phyloP scores from a whole-genome alignment of 1,140 invertebrate genomes.

The Orius laevigatus region DNA sequence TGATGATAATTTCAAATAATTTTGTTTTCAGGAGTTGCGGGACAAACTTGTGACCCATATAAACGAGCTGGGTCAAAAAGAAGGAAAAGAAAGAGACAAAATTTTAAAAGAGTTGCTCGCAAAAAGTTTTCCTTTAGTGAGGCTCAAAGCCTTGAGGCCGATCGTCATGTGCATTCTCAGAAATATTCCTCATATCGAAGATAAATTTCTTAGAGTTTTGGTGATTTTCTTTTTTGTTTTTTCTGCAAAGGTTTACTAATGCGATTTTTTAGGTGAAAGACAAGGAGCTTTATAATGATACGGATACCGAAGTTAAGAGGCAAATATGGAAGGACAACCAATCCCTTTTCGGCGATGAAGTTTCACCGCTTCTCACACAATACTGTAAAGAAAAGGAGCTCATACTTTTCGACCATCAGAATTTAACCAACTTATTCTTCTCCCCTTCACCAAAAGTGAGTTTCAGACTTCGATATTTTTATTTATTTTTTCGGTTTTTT shows the following conservation, averaged over 20 bases:
- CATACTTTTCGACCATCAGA: slow-evolving; percentile 78
- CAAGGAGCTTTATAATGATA: slow-evolving; percentile 82
- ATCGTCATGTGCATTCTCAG: slow-evolving; percentile 89
- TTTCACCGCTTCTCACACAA: slow-evolving; percentile 80
- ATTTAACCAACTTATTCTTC: slow-evolving; percentile 78
- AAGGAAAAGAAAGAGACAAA: slow-evolving; percentile 58
- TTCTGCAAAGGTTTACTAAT: not conserved
- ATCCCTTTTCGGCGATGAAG: slow-evolving; percentile 90
- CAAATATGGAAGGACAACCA: slow-evolving; percentile 98
- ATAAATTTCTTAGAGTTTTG: slow-evolving; percentile 74
- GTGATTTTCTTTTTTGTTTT: slow-evolving; percentile 25
- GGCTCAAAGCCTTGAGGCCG: slow-evolving; percentile 80
- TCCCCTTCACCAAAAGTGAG: slow-evolving; percentile 73
- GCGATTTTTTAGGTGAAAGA: slow-evolving; percentile 43
- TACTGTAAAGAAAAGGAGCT: slow-evolving; percentile 89
- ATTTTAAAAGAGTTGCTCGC: slow-evolving; percentile 79
- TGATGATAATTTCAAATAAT: slow-evolving; percentile 5
- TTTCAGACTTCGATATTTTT: slow-evolving; percentile 4
- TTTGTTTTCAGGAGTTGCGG: slow-evolving; percentile 46
- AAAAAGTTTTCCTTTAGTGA: slow-evolving; percentile 87
- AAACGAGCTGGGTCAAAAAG: slow-evolving; percentile 66
- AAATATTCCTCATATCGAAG: slow-evolving; percentile 85
- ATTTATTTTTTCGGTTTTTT: too few species aligned
- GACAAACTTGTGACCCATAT: slow-evolving; percentile 80
- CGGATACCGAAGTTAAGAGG: slow-evolving; percentile 89